Evolutionary conservation across 2,113 vertebrate species (phyloP).

Genomic region (Barbus barbus): DNA sequence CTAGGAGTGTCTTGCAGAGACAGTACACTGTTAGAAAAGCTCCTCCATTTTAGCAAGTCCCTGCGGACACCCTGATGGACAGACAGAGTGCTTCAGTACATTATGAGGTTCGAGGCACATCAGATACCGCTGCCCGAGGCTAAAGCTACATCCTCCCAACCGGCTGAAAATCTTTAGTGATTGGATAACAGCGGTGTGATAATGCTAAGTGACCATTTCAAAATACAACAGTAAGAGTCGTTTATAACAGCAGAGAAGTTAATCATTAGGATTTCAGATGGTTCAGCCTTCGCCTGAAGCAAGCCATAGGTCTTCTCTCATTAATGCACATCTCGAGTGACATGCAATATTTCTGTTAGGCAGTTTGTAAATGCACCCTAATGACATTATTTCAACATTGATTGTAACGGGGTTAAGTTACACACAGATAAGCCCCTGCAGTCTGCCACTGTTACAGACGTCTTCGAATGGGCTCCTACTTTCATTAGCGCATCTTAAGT

Average conservation of each 20-base stretch:
- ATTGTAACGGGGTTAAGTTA: conserved; percentile 51
- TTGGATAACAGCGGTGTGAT: conserved; percentile 27
- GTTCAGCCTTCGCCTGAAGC: conserved; percentile 8
- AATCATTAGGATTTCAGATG: conserved; percentile 21
- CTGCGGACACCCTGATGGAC: conserved; percentile 27
- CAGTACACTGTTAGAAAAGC: conserved; percentile 25
- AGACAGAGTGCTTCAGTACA: conserved; percentile 45
- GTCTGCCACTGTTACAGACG: background rate
- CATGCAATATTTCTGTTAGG: conserved; percentile 46
- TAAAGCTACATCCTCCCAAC: conserved; percentile 12
- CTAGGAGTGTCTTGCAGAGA: conserved; percentile 10
- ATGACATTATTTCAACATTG: conserved; percentile 57
- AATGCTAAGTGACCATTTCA: conserved; percentile 31
- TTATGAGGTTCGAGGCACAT: conserved; percentile 48
- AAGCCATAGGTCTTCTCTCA: background rate
- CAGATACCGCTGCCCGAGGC: conserved; percentile 35
- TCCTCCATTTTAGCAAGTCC: conserved; percentile 40
- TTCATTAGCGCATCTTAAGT: conserved; percentile 39
- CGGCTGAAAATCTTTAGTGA: conserved; percentile 27
- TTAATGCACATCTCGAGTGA: conserved; percentile 38
- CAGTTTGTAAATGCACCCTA: conserved; percentile 49
- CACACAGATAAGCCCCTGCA: conserved; percentile 5
- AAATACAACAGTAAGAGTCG: conserved; percentile 17
- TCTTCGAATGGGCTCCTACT: conserved; percentile 7
- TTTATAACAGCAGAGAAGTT: background rate